These are phyloP conservation scores for Sylvilagus floridanus DNA, from an alignment of 2,797 vertebrate genomes.

Conservation along the genomic window DNA sequence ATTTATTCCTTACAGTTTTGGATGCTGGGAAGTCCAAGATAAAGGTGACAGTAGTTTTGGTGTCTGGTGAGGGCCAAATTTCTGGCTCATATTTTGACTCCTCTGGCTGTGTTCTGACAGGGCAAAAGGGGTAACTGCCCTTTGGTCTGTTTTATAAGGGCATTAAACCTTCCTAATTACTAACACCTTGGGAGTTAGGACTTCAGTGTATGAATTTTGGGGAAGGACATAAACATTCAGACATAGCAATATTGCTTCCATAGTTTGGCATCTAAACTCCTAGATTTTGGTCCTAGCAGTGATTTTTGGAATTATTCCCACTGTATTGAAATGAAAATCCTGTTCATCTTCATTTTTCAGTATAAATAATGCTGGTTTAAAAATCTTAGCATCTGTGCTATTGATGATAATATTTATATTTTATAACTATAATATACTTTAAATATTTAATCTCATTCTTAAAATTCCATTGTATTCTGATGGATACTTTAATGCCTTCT, in stretches of 20 bases:
- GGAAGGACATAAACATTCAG: not conserved
- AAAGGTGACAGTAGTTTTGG: not conserved
- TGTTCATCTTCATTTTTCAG: slow-evolving; percentile 24
- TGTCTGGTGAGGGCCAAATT: no score
- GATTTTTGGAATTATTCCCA: slow-evolving; percentile 17
- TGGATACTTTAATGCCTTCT: not conserved
- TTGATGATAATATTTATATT: not conserved
- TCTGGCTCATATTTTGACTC: no score
- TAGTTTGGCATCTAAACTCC: not conserved
- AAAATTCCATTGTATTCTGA: slow-evolving; percentile 15
- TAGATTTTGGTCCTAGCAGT: not conserved
- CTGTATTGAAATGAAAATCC: not conserved
- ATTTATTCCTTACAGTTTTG: not conserved
- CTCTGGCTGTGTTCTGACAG: not conserved
- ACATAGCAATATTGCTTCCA: not conserved
- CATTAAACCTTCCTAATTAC: no score
- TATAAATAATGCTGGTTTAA: slow-evolving; percentile 8
- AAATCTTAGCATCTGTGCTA: not conserved
- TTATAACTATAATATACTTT: not conserved
- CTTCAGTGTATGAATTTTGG: not conserved
- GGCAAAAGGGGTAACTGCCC: no score
- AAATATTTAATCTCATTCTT: slow-evolving; percentile 20
- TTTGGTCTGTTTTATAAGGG: no score
- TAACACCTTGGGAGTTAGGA: not conserved
- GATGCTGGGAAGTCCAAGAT: not conserved